Evolutionary conservation across 2,113 vertebrate species (phyloP).

Genomic region (Petaurus breviceps): DNA sequence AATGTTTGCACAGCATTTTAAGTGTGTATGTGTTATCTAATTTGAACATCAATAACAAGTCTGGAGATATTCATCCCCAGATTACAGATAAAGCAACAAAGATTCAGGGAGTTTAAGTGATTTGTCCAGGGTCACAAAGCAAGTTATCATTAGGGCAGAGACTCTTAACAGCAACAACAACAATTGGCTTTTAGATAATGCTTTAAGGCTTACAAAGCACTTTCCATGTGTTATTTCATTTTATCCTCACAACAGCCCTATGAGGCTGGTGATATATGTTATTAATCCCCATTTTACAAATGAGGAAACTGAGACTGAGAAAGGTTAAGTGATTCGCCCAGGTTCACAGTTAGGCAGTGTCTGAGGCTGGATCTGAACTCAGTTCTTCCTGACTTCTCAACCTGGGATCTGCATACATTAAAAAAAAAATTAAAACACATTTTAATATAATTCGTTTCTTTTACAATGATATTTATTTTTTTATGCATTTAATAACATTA

Average conservation of each 20-base stretch:
- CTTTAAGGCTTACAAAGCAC: background rate
- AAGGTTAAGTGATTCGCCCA: background rate
- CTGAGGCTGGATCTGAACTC: background rate
- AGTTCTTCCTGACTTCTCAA: background rate
- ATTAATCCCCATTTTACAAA: background rate
- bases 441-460: background rate
- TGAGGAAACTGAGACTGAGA: background rate
- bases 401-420: background rate
- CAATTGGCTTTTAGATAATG: background rate
- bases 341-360: background rate
- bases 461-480: background rate
- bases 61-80: background rate
- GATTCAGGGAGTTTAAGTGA: background rate
- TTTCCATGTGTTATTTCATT: background rate
- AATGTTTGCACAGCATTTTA: background rate
- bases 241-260: background rate
- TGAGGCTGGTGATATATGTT: background rate
- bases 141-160: background rate
- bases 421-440: background rate
- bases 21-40: background rate
- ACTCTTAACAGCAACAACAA: no score
- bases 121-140: background rate
- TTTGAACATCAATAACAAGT: background rate
- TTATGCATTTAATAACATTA: background rate
- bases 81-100: background rate